Conservation (phyloP, 2,113 vertebrate species). For the Thermophis baileyi region DNA sequence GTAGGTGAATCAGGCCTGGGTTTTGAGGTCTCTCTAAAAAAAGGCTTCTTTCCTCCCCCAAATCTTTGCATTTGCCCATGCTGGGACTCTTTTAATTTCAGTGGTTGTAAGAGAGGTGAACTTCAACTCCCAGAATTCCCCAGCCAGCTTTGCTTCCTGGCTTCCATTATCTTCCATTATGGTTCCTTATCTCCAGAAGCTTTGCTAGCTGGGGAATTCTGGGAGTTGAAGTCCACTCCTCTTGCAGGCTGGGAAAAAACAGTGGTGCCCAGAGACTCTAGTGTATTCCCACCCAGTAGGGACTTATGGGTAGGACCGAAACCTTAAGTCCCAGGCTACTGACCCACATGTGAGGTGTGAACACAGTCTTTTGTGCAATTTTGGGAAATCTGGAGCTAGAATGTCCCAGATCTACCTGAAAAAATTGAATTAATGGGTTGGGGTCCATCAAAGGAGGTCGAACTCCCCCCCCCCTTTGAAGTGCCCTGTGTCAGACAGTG, state of each 20-base stretch:
- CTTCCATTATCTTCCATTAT: too few species aligned
- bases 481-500: not conserved
- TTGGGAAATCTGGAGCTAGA: not conserved
- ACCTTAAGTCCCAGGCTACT: not conserved
- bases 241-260: not conserved
- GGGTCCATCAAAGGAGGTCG: too few species aligned
- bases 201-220: not conserved
- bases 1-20: conserved; percentile 43
- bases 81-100: not conserved
- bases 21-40: not conserved
- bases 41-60: not conserved
- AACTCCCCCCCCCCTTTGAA: not conserved
- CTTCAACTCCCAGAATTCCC: not conserved
- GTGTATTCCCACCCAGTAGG: not conserved
- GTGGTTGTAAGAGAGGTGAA: not conserved
- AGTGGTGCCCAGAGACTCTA: not conserved
- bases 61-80: not conserved
- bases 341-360: not conserved
- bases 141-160: not conserved
- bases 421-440: not conserved
- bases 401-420: not conserved
- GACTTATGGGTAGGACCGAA: not conserved
- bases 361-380: not conserved
- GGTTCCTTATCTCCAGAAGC: not conserved
- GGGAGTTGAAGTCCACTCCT: not conserved